Conservation (phyloP, 1,140 invertebrate species). For the Cardiocondyla obscurior region DNA sequence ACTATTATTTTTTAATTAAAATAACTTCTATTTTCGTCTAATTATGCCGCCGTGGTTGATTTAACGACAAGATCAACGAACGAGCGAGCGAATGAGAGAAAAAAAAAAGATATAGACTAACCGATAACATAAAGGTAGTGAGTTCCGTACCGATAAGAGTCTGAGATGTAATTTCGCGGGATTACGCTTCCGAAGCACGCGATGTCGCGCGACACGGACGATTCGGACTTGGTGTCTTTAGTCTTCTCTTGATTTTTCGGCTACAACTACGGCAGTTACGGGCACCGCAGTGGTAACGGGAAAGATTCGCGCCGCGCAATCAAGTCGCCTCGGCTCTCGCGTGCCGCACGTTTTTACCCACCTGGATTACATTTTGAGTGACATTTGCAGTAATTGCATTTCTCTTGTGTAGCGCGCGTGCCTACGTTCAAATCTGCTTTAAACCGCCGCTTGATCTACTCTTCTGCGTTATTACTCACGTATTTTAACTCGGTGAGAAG, state of each 20-base stretch:
- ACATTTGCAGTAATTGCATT: background rate
- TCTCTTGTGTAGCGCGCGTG: background rate
- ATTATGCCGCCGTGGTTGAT: background rate
- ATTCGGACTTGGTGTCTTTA: constrained; percentile 45
- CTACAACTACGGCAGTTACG: background rate
- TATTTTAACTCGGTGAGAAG: no score
- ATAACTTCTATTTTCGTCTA: background rate
- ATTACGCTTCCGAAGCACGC: constrained; percentile 77
- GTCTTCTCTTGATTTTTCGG: constrained; percentile 30
- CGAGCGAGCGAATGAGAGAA: background rate
- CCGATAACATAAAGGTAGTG: background rate
- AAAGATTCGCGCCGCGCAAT: background rate
- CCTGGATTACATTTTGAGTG: constrained; percentile 5
- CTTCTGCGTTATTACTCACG: no score
- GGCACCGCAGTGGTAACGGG: background rate
- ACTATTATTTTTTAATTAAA: no score
- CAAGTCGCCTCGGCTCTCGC: background rate
- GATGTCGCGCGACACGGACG: constrained; percentile 71
- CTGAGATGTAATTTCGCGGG: constrained; percentile 59
- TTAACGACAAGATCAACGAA: no score
- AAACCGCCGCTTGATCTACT: background rate
- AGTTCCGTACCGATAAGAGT: constrained; percentile 49
- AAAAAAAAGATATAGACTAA: background rate
- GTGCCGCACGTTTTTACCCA: background rate
- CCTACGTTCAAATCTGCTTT: no score